These are phyloP conservation scores for Orthosia gracilis DNA, from an alignment of 2,888 invertebrate genomes.

Conservation along the genomic window DNA sequence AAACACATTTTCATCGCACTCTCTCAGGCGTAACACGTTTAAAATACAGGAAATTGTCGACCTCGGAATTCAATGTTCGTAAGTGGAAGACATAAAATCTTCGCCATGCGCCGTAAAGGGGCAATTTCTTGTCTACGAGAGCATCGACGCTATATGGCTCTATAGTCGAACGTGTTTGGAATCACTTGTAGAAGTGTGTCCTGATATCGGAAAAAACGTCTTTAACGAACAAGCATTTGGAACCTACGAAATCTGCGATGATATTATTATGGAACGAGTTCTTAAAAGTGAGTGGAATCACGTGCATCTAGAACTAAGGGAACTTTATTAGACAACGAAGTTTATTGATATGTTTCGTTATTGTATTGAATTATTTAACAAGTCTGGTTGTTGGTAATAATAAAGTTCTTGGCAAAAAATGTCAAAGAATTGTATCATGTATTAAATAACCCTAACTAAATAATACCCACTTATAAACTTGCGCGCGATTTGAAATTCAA, in stretches of 20 bases:
- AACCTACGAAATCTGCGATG: constrained; percentile 54
- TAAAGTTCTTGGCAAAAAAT: neutral
- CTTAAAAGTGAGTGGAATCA: constrained; percentile 31
- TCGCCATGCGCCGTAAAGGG: constrained; percentile 84
- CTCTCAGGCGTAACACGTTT: constrained; percentile 72
- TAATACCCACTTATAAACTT: neutral
- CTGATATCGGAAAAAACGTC: constrained; percentile 60
- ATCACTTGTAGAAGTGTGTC: constrained; percentile 70
- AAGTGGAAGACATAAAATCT: constrained; percentile 86
- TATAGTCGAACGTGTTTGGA: constrained; percentile 80
- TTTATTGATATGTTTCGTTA: constrained; percentile 52
- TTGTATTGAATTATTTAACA: constrained; percentile 17
- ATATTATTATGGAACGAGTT: constrained; percentile 51
- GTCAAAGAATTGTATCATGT: neutral
- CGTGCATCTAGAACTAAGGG: constrained; percentile 35
- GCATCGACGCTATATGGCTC: constrained; percentile 78
- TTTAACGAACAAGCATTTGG: constrained; percentile 61
- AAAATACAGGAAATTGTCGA: constrained; percentile 80
- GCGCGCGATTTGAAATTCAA: neutral
- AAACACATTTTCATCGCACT: constrained; percentile 67
- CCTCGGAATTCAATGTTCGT: constrained; percentile 84
- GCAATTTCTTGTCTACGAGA: constrained; percentile 86
- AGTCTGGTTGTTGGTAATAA: constrained; percentile 15
- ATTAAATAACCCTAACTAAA: neutral
- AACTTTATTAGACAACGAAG: constrained; percentile 42